Conservation (phyloP, 2,888 invertebrate species). For the Synanthedon myopaeformis region DNA sequence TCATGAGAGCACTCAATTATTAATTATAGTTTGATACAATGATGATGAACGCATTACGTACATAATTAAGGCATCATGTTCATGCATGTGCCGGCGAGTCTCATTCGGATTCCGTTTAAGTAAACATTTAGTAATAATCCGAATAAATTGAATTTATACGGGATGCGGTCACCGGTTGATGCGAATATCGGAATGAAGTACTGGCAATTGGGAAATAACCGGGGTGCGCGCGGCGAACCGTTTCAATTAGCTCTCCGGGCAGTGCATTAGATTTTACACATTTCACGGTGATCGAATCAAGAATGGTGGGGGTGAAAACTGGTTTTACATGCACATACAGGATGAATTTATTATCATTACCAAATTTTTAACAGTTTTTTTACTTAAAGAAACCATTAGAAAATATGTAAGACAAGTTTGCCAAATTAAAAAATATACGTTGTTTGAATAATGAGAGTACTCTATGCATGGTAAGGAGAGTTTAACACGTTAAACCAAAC, state of each 20-base stretch:
- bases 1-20: background rate
- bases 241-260: slow-evolving; percentile 16
- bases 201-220: slow-evolving; percentile 3
- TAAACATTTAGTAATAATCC: slow-evolving; percentile 28
- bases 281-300: background rate
- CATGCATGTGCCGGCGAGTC: background rate
- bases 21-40: background rate
- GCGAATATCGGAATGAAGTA: slow-evolving; percentile 23
- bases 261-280: background rate
- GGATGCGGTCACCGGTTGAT: slow-evolving; percentile 16
- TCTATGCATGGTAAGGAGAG: too few species aligned
- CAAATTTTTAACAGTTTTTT: too few species aligned
- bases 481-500: too few species aligned
- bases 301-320: too few species aligned
- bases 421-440: too few species aligned
- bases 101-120: slow-evolving; percentile 22
- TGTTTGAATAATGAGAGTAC: too few species aligned
- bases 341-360: too few species aligned
- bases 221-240: slow-evolving; percentile 11
- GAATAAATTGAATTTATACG: slow-evolving; percentile 39
- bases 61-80: background rate
- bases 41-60: background rate
- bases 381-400: too few species aligned
- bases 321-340: too few species aligned
- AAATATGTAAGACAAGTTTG: too few species aligned